These are phyloP conservation scores for Psephotus haematonotus DNA, from an alignment of 2,113 vertebrate genomes.

Conservation along the genomic window DNA sequence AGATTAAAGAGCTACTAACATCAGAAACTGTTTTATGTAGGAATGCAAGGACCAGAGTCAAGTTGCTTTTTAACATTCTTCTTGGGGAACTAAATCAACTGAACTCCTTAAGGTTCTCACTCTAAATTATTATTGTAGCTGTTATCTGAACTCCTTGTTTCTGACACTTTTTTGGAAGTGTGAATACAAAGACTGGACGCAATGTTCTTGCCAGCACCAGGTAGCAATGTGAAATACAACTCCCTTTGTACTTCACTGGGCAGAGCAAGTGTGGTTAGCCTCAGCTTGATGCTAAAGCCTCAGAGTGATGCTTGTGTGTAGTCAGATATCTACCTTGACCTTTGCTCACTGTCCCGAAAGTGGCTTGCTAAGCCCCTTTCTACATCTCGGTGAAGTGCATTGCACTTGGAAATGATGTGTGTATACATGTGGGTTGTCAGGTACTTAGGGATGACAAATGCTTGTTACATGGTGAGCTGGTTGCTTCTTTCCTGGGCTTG, in stretches of 20 bases:
- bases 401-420: rapidly evolving
- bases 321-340: not conserved
- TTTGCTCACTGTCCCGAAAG: rapidly evolving
- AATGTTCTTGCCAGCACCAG: not conserved
- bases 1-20: not conserved
- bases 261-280: not conserved
- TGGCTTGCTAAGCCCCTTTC: no score
- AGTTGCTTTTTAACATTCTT: not conserved
- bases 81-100: not conserved
- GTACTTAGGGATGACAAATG: not conserved
- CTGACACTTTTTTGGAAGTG: not conserved
- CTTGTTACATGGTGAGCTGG: not conserved
- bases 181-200: not conserved
- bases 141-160: not conserved
- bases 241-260: not conserved
- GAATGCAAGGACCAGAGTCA: not conserved
- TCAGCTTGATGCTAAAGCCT: not conserved
- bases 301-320: not conserved
- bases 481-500: not conserved
- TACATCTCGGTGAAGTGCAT: rapidly evolving
- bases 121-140: not conserved
- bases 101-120: not conserved
- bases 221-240: not conserved
- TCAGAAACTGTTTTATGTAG: not conserved
- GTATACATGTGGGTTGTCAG: not conserved